phyloP scores from a whole-genome alignment of 2,797 vertebrate species.

The Meda fulgida region DNA sequence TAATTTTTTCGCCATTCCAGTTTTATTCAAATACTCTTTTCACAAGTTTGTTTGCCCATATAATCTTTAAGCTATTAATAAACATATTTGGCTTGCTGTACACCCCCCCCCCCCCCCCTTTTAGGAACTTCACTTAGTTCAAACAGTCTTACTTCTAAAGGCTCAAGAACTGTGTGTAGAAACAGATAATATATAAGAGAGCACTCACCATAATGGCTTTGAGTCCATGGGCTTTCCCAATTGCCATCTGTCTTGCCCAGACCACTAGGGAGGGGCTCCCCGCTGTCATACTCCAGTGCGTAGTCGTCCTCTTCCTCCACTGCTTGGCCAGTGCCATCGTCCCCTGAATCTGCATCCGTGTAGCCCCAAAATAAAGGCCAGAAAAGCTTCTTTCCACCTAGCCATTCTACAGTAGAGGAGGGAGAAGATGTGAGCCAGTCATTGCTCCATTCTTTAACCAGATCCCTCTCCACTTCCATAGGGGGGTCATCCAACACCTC shows the following conservation, averaged over 20 bases:
- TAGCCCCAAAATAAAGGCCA: slow-evolving; percentile 94
- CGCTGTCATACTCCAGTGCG: slow-evolving; percentile 83
- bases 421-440: slow-evolving; percentile 76
- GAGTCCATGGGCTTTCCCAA: slow-evolving; percentile 84
- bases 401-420: slow-evolving; percentile 77
- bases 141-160: not conserved
- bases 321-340: slow-evolving; percentile 75
- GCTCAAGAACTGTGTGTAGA: not conserved
- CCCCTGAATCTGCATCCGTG: slow-evolving; percentile 77
- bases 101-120: too few relatives aligned
- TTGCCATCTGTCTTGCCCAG: slow-evolving; percentile 80
- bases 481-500: slow-evolving; percentile 89
- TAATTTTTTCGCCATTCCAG: not conserved
- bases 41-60: too few relatives aligned
- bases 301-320: slow-evolving; percentile 81
- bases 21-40: too few relatives aligned
- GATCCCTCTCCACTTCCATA: slow-evolving; percentile 89
- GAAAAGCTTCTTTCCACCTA: slow-evolving; percentile 86
- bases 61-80: too few relatives aligned
- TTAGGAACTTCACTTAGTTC: not conserved
- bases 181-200: not conserved
- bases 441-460: slow-evolving; percentile 81
- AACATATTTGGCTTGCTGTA: too few relatives aligned
- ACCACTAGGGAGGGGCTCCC: slow-evolving; percentile 84
- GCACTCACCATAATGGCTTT: slow-evolving; percentile 84